These are phyloP conservation scores for Zaprionus ornatus DNA, from an alignment of 1,140 invertebrate genomes.

Conservation along the genomic window DNA sequence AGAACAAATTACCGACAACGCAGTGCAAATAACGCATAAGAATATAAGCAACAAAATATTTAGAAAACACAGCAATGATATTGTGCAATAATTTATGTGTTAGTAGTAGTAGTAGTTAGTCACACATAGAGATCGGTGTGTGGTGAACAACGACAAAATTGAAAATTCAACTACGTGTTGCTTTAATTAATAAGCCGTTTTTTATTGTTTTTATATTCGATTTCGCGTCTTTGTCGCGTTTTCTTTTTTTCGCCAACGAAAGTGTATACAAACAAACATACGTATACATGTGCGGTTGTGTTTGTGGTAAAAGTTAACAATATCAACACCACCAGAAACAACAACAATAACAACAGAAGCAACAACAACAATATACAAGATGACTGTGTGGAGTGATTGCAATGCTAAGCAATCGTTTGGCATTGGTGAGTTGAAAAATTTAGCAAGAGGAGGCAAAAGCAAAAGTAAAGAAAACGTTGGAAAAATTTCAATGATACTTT, in stretches of 20 bases:
- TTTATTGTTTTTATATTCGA: slow-evolving; percentile 35
- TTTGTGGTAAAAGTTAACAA: slow-evolving; percentile 69
- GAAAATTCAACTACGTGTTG: slow-evolving; percentile 68
- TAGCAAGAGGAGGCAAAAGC: slow-evolving; percentile 12
- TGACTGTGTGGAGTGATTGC: slow-evolving; percentile 77
- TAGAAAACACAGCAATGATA: slow-evolving; percentile 14
- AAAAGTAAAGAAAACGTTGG: slow-evolving; percentile 17
- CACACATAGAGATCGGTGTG: slow-evolving; percentile 37
- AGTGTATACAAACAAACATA: slow-evolving; percentile 43
- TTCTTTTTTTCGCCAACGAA: slow-evolving; percentile 70
- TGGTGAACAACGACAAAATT: slow-evolving; percentile 53
- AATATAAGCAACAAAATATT: slow-evolving; percentile 11
- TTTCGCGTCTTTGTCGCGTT: slow-evolving; percentile 49
- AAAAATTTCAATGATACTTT: slow-evolving; percentile 34
- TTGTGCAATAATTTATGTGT: slow-evolving; percentile 42
- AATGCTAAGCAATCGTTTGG: slow-evolving; percentile 79
- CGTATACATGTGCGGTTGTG: slow-evolving; percentile 41
- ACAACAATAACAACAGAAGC: slow-evolving; percentile 41
- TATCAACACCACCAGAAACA: slow-evolving; percentile 18
- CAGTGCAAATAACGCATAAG: slow-evolving; percentile 32
- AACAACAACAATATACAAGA: slow-evolving; percentile 50
- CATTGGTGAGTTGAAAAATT: slow-evolving; percentile 72
- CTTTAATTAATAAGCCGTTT: slow-evolving; percentile 31
- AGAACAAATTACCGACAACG: slow-evolving; percentile 56
- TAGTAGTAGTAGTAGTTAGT: slow-evolving; percentile 6